A percentile compares a stretch with the other conserved stretches of the same genome.
phyloP scores from a whole-genome alignment of 2,888 invertebrate genomes.

The Brachypterus glaber region DNA sequence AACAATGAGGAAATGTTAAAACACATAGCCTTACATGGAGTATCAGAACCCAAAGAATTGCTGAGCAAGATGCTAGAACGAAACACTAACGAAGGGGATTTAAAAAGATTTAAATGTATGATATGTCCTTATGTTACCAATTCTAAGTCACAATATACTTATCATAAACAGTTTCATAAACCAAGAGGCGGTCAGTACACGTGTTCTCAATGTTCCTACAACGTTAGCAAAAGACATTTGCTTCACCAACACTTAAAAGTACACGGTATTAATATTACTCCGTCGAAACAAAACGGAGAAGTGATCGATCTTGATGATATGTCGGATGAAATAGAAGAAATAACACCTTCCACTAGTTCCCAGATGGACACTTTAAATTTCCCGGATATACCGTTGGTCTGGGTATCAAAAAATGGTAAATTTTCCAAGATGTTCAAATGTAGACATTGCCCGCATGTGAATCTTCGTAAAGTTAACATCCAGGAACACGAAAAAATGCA shows the following conservation, averaged over 20 bases:
- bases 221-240: slow-evolving; percentile 69
- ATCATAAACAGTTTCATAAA: slow-evolving; percentile 79
- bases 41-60: slow-evolving; percentile 50
- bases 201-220: slow-evolving; percentile 73
- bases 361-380: slow-evolving; percentile 42
- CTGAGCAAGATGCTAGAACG: slow-evolving; percentile 39
- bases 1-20: slow-evolving; percentile 58
- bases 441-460: slow-evolving; percentile 74
- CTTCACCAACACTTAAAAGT: slow-evolving; percentile 77
- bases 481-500: slow-evolving; percentile 80
- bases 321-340: slow-evolving; percentile 32
- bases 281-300: slow-evolving; percentile 37
- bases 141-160: slow-evolving; percentile 75
- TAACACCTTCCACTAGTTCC: slow-evolving; percentile 23
- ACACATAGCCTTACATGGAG: slow-evolving; percentile 57
- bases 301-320: slow-evolving; percentile 32
- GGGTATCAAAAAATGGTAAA: slow-evolving; percentile 63
- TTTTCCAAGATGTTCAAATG: slow-evolving; percentile 79
- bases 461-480: slow-evolving; percentile 69
- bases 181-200: slow-evolving; percentile 66
- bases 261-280: slow-evolving; percentile 52
- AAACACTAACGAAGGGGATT: slow-evolving; percentile 31
- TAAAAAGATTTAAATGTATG: slow-evolving; percentile 66
- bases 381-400: slow-evolving; percentile 60
- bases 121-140: slow-evolving; percentile 79